Percentiles rank a stretch among this genome's conserved stretches.
These are phyloP conservation scores for Mantis religiosa DNA, from an alignment of 2,888 invertebrate species.

Conservation along the genomic window DNA sequence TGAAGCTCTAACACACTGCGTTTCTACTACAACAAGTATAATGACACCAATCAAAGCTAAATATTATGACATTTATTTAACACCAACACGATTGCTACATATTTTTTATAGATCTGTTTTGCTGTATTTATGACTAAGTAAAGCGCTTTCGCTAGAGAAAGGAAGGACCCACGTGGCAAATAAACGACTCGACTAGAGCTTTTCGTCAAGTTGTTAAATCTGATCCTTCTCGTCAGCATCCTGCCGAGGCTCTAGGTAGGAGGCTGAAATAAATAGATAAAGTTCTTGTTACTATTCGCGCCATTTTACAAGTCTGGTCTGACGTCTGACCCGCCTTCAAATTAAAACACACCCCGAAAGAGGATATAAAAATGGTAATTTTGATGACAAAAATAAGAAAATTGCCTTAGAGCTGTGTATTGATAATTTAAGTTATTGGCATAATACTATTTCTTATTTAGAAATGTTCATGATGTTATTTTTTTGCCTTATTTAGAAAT, in stretches of 20 bases:
- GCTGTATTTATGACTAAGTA: neutral
- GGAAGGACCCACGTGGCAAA: neutral
- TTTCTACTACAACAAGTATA: neutral
- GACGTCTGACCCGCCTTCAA: neutral
- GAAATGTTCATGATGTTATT: too few relatives aligned
- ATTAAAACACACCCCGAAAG: neutral
- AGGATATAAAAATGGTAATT: neutral
- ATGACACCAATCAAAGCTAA: neutral
- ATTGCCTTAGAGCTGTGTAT: too few relatives aligned
- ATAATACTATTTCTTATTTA: too few relatives aligned
- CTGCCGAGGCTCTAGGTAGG: constrained; percentile 31
- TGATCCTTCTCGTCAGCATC: constrained; percentile 11
- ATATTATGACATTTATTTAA: neutral
- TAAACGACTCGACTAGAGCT: neutral
- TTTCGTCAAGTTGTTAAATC: neutral
- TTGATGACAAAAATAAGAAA: neutral
- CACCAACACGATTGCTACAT: neutral
- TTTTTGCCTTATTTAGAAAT: too few relatives aligned
- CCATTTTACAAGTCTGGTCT: neutral
- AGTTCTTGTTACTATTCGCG: neutral
- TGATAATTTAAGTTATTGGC: too few relatives aligned
- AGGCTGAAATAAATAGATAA: constrained; percentile 13
- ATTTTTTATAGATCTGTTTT: neutral
- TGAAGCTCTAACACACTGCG: neutral
- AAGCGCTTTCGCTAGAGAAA: neutral